These are phyloP conservation scores for Ernsta delagoae DNA, from an alignment of 2,888 invertebrate genomes.

Conservation along the genomic window DNA sequence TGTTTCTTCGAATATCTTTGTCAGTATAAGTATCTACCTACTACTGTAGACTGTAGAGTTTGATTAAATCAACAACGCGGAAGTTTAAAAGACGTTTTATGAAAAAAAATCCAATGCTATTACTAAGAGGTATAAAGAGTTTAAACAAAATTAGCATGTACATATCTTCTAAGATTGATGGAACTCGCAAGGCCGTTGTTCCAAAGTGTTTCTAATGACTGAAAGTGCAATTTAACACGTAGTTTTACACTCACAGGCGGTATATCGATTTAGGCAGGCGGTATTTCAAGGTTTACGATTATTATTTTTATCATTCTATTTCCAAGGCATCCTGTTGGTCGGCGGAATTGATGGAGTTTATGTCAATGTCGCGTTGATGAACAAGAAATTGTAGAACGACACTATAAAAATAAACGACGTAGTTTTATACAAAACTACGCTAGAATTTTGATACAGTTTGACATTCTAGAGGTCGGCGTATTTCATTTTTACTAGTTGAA, in stretches of 20 bases:
- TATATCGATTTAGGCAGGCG: neutral
- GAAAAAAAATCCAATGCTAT: too few species aligned
- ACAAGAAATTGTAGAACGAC: neutral
- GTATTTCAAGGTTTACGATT: slow-evolving; percentile 18
- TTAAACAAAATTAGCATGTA: neutral
- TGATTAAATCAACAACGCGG: too few species aligned
- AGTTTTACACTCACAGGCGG: neutral
- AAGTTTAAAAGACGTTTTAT: too few species aligned
- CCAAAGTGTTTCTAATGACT: slow-evolving; percentile 6
- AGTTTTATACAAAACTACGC: neutral
- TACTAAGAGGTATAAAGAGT: too few species aligned
- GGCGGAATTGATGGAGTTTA: slow-evolving; percentile 1
- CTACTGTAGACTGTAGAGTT: too few species aligned
- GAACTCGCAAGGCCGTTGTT: slow-evolving; percentile 1
- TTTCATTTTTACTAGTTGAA: slow-evolving; percentile 2
- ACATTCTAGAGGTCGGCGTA: neutral
- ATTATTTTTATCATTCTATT: slow-evolving; percentile 11
- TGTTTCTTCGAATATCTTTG: too few species aligned
- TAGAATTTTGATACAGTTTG: neutral
- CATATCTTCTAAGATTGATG: neutral
- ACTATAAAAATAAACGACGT: slow-evolving; percentile 6
- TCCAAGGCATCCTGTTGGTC: slow-evolving; percentile 12
- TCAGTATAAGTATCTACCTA: too few species aligned
- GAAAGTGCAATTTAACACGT: slow-evolving; percentile 1
- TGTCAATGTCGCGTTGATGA: slow-evolving; percentile 5